phyloP scores from a whole-genome alignment of 2,113 vertebrate genomes.

The Heterochromis multidens region DNA sequence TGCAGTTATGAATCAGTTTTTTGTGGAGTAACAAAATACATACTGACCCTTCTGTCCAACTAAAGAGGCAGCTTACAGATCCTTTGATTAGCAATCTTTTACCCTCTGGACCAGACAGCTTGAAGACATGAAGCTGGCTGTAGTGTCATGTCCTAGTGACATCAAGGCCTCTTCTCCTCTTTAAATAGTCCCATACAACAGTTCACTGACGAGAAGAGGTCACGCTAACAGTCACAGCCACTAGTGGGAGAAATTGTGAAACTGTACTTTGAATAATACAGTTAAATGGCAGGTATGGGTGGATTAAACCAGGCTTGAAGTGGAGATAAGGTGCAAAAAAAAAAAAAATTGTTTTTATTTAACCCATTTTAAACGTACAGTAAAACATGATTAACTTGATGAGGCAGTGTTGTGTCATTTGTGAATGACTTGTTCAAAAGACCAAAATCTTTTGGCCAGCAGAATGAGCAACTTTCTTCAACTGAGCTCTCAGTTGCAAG shows the following conservation, averaged over 20 bases:
- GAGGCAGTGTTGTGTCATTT: neutral
- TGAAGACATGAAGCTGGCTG: neutral
- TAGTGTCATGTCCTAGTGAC: neutral
- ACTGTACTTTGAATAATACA: neutral
- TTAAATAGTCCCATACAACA: neutral
- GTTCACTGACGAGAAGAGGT: neutral
- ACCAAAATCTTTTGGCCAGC: neutral
- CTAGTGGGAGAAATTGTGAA: neutral
- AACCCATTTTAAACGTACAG: neutral
- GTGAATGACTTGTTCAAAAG: neutral
- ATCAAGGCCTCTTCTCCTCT: neutral
- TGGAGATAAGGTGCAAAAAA: neutral
- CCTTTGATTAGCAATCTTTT: neutral
- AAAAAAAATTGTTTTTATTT: neutral
- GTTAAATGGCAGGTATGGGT: neutral
- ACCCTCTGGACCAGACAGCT: slow-evolving; percentile 10
- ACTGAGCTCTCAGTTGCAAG: neutral
- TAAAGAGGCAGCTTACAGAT: neutral
- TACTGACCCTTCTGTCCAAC: neutral
- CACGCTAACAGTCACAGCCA: neutral
- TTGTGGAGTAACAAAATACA: neutral
- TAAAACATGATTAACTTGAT: neutral
- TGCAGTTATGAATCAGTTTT: neutral
- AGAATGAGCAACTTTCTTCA: neutral
- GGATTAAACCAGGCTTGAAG: neutral